Evolutionary conservation across 2,797 vertebrate species (phyloP), one percentile per base, ranked within the genome.

Genomic region (Denticeps clupeoides): DNA sequence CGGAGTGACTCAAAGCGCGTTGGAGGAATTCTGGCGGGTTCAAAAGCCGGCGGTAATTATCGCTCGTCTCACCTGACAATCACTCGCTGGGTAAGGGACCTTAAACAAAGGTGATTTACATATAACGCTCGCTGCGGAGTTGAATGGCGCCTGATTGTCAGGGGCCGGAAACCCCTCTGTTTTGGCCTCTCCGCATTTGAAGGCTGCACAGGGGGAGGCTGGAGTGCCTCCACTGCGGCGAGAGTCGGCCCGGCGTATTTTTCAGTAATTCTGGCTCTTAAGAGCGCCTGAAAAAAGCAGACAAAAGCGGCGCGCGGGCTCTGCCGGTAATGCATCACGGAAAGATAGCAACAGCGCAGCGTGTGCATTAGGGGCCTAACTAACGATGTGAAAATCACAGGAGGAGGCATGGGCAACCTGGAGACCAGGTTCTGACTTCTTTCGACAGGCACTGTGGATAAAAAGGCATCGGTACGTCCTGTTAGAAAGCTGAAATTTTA

Each of bases 1-100:
- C 55, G 57, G 31, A 25, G 49, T 56, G 41, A 48, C 46, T 59
- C 41, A 47, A 54, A 49, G 45, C 33, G 40, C 45, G 43, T 47
- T 38, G 37, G 19, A 41, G 41, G 28, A 54, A 22, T 41, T 43
- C 41, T 35, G 53, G 43, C 44, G 25, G n/a, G 13, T 38, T 25
- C 7, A 21, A 43, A 18, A 28, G 15, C 13, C 12, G 27, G 41
- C 26, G 7, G 27, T 18, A 5, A 12, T 22, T 5, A 18, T 42
- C n/a, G 21, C 32, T 32, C 13, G 15, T 28, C 26, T 42, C 50
- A 53, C 46, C 59, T 53, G 49, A 49, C 24, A 49, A 44, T 53
- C 41, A 53, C 52, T 19, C 15, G 21, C 8, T 37, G 13, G n/a
- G 5, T 16, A 52, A 53, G 46, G 45, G 18, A 46, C 19, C 23